phyloP scores from a whole-genome alignment of 2,797 vertebrate genomes.

The Sparus aurata region DNA sequence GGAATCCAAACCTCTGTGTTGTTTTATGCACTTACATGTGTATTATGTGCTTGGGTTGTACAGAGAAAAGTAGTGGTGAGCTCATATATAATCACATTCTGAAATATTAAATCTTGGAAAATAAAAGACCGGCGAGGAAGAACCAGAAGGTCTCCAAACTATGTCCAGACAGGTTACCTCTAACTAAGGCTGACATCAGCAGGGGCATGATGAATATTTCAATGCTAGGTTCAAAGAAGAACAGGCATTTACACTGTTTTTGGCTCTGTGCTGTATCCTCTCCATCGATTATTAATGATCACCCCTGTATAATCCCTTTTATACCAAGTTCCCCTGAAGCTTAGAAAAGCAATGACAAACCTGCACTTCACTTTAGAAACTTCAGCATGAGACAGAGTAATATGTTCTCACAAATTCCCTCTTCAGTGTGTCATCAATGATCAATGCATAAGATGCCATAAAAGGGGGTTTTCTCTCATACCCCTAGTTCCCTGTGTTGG shows the following conservation, averaged over 20 bases:
- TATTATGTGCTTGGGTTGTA: neutral
- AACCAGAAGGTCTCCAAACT: slow-evolving; percentile 34
- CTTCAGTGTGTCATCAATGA: slow-evolving; percentile 58
- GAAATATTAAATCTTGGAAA: slow-evolving; percentile 38
- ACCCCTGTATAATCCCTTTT: slow-evolving; percentile 73
- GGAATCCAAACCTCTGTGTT: neutral
- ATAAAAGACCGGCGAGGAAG: slow-evolving; percentile 17
- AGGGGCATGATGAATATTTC: slow-evolving; percentile 76
- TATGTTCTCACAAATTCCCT: slow-evolving; percentile 50
- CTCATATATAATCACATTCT: slow-evolving; percentile 12
- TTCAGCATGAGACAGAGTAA: slow-evolving; percentile 50
- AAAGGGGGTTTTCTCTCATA: slow-evolving; percentile 30
- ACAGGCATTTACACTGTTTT: slow-evolving; percentile 74
- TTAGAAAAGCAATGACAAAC: slow-evolving; percentile 48
- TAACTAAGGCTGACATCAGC: slow-evolving; percentile 63
- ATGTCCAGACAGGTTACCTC: slow-evolving; percentile 54
- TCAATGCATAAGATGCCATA: slow-evolving; percentile 57
- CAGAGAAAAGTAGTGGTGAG: neutral
- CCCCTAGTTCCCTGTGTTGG: slow-evolving; percentile 23
- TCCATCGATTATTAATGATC: slow-evolving; percentile 80
- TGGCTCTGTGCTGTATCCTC: slow-evolving; percentile 65
- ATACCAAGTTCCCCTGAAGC: slow-evolving; percentile 59
- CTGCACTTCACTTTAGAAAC: slow-evolving; percentile 47
- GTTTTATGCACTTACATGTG: neutral
- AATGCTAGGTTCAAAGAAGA: slow-evolving; percentile 65